These are phyloP conservation scores for Hyles lineata DNA, from an alignment of 2,888 invertebrate genomes.

Conservation along the genomic window DNA sequence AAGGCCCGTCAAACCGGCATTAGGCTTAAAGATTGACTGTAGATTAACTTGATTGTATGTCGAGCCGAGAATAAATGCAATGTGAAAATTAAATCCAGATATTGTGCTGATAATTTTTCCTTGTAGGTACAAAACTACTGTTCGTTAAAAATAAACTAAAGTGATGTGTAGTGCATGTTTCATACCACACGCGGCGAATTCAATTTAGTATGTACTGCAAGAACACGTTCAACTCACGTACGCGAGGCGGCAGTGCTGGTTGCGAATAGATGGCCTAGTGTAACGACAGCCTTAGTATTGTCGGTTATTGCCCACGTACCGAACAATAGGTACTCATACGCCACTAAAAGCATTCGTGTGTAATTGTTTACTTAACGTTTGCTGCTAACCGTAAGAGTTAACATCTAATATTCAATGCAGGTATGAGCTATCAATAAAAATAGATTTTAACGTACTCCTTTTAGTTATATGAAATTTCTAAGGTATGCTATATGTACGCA, in stretches of 20 bases:
- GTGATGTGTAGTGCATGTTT: conserved; percentile 30
- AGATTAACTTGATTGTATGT: background rate
- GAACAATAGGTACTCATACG: conserved; percentile 66
- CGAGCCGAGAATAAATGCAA: background rate
- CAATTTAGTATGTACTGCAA: conserved; percentile 33
- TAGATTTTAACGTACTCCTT: conserved; percentile 5
- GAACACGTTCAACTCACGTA: conserved; percentile 50
- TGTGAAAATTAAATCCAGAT: background rate
- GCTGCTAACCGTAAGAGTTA: conserved; percentile 54
- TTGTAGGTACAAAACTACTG: background rate
- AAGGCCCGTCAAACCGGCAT: background rate
- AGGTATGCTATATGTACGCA: background rate
- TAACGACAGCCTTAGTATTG: conserved; percentile 49
- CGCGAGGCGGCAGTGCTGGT: conserved; percentile 43
- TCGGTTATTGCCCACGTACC: conserved; percentile 53
- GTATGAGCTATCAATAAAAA: conserved; percentile 20
- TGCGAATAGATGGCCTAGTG: conserved; percentile 33
- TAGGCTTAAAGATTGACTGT: background rate
- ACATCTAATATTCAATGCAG: conserved; percentile 36
- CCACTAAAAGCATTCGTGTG: conserved; percentile 64
- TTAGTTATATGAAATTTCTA: background rate
- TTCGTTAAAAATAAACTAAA: conserved; percentile 7
- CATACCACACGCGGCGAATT: conserved; percentile 27
- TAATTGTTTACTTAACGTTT: conserved; percentile 64
- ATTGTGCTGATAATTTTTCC: background rate